Evolutionary conservation across 2,888 invertebrate genomes (phyloP).

Genomic region (Leuctra nigra): DNA sequence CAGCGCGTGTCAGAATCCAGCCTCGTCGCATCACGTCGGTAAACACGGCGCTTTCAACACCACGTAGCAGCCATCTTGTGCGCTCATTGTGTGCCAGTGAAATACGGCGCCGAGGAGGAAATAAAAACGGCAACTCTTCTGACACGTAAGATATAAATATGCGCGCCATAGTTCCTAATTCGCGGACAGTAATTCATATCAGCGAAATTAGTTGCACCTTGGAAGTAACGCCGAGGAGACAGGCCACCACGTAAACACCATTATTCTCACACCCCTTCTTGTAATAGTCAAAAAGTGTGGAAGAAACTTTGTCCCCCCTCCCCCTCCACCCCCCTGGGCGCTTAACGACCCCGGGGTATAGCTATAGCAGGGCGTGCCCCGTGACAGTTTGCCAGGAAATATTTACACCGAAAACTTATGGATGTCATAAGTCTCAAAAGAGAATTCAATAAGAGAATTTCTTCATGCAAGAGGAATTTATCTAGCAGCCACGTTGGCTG

Average conservation of each 20-base stretch:
- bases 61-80: no score
- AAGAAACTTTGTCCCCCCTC: neutral
- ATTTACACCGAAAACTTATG: conserved; percentile 30
- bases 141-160: neutral
- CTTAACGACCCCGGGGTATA: no score
- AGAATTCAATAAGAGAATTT: conserved; percentile 31
- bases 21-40: no score
- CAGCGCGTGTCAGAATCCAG: no score
- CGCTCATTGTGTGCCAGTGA: neutral
- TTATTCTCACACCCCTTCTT: conserved; percentile 19
- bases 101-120: no score
- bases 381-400: conserved; percentile 28
- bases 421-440: conserved; percentile 28
- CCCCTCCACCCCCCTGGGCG: neutral
- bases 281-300: neutral
- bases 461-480: conserved; percentile 17
- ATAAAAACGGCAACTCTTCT: no score
- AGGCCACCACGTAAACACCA: conserved; percentile 26
- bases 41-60: no score
- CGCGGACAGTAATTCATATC: neutral
- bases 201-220: neutral
- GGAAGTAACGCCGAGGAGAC: neutral
- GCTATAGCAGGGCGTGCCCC: conserved; percentile 24
- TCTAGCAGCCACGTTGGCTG: neutral
- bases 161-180: neutral